phyloP scores from a whole-genome alignment of 1,140 invertebrate genomes.

The Bombus pyrosoma region DNA sequence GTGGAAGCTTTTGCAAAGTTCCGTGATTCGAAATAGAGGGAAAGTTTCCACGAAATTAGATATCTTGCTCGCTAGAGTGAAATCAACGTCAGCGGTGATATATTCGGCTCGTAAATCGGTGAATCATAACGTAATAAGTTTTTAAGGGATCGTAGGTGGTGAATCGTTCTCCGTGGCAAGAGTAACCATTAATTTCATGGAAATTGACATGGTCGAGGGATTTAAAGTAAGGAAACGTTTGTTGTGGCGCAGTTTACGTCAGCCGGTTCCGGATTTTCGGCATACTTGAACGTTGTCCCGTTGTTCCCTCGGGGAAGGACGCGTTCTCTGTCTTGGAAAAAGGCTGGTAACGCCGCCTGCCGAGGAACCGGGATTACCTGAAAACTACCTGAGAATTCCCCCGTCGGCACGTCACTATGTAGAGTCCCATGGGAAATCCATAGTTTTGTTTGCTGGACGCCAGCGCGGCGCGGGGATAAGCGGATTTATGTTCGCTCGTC shows the following conservation, averaged over 20 bases:
- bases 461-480: constrained; percentile 67
- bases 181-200: not conserved
- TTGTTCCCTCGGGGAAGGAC: not conserved
- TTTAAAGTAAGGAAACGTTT: constrained; percentile 26
- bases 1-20: not conserved
- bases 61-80: not conserved
- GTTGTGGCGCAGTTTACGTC: not conserved
- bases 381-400: constrained; percentile 73
- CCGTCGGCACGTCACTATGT: constrained; percentile 65
- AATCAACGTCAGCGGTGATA: not conserved
- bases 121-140: not conserved
- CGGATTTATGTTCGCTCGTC: constrained; percentile 73
- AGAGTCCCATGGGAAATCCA: constrained; percentile 71
- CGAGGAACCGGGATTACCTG: constrained; percentile 63
- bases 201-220: not conserved
- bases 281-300: constrained; percentile 9
- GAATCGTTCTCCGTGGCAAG: not conserved
- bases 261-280: constrained; percentile 4
- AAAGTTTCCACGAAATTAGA: not conserved
- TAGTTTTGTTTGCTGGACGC: constrained; percentile 73
- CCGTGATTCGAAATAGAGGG: not conserved
- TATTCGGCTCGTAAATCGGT: not conserved
- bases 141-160: not conserved
- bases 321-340: constrained; percentile 36
- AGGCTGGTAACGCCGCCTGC: constrained; percentile 28